These are phyloP conservation scores for Pristiophorus japonicus DNA, from an alignment of 2,113 vertebrate species.

Conservation along the genomic window DNA sequence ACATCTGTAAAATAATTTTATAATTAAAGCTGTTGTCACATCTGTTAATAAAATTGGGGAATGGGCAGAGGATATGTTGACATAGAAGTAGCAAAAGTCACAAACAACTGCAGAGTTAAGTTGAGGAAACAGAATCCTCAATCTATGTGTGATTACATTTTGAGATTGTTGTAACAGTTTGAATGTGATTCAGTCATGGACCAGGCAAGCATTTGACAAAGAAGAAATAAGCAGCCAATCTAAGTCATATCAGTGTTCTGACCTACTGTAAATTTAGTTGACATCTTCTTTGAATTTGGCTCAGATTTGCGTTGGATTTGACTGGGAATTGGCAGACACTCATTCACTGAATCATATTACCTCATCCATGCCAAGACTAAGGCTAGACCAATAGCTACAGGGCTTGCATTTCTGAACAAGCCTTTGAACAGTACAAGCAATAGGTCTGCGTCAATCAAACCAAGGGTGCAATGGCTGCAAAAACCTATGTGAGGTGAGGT, in stretches of 20 bases:
- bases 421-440: background rate
- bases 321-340: background rate
- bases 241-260: background rate
- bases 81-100: background rate
- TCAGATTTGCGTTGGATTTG: background rate
- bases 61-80: background rate
- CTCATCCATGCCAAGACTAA: background rate
- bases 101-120: background rate
- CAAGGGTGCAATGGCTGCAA: background rate
- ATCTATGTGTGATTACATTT: background rate
- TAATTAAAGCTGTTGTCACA: background rate
- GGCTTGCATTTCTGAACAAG: background rate
- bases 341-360: background rate
- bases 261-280: background rate
- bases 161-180: background rate
- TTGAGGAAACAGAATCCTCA: background rate
- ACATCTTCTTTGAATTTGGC: background rate
- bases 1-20: background rate
- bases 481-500: background rate
- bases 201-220: background rate
- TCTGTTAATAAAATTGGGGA: background rate
- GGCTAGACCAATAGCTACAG: background rate
- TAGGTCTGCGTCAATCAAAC: background rate
- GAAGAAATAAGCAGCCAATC: background rate
- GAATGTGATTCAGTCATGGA: background rate